phyloP scores from a whole-genome alignment of 2,113 vertebrate genomes.

The Nesogale talazaci region DNA sequence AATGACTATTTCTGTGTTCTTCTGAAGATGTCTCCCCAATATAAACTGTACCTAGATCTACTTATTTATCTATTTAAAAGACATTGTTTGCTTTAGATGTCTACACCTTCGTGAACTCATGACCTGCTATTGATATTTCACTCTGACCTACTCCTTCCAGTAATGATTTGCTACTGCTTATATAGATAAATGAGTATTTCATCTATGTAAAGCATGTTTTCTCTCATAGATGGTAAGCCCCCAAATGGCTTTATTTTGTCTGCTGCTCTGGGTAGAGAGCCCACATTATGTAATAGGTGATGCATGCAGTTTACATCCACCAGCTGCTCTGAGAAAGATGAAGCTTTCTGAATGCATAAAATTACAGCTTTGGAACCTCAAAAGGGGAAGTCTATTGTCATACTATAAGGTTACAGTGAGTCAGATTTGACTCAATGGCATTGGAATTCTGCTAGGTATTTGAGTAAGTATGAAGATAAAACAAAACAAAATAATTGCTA shows the following conservation, averaged over 20 bases:
- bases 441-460: no score
- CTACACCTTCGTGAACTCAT: conserved; percentile 41
- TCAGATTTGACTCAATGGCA: no score
- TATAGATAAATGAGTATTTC: neutral
- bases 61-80: conserved; percentile 18
- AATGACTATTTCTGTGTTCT: conserved; percentile 4
- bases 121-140: conserved; percentile 31
- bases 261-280: neutral
- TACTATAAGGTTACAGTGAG: no score
- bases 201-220: conserved; percentile 28
- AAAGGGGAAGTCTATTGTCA: no score
- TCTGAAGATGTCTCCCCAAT: neutral
- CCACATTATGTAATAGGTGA: no score
- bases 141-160: conserved; percentile 40
- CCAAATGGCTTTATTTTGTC: conserved; percentile 23
- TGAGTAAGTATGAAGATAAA: no score
- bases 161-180: conserved; percentile 34
- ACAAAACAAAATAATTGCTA: no score
- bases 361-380: no score
- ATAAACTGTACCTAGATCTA: neutral
- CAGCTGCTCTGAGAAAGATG: no score
- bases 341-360: no score
- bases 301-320: no score
- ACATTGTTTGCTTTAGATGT: neutral
- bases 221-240: conserved; percentile 32